Conservation (phyloP, 2,797 vertebrate genomes). For the Cetoscarus ocellatus region DNA sequence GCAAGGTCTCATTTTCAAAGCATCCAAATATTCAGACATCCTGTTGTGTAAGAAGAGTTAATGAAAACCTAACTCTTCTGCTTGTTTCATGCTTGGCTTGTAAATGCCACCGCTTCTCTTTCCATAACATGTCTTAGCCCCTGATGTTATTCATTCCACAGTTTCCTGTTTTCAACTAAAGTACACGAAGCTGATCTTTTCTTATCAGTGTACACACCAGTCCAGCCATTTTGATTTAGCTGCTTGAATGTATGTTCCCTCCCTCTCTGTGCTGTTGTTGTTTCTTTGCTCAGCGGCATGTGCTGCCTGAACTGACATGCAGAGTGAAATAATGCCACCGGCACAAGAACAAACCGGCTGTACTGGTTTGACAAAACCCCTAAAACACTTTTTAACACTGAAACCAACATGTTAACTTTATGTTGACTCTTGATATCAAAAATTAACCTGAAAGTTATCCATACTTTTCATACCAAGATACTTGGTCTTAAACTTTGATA, state of each 20-base stretch:
- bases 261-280: neutral
- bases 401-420: constrained; percentile 3
- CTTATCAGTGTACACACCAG: constrained; percentile 9
- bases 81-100: neutral
- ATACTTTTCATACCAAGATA: too few relatives aligned
- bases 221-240: too few relatives aligned
- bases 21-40: too few relatives aligned
- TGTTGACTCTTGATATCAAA: neutral
- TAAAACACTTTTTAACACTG: neutral
- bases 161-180: constrained; percentile 15
- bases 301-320: constrained; percentile 45
- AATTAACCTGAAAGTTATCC: rapidly evolving
- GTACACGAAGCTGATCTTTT: neutral
- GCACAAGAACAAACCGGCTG: constrained; percentile 22
- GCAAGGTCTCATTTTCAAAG: too few relatives aligned
- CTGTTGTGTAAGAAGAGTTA: too few relatives aligned
- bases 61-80: too few relatives aligned
- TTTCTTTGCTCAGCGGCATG: constrained; percentile 10
- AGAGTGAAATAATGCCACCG: constrained; percentile 4
- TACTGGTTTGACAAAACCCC: constrained; percentile 40
- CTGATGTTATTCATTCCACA: neutral
- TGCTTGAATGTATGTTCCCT: neutral
- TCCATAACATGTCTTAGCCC: neutral
- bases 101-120: neutral
- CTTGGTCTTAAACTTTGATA: too few relatives aligned